Evolutionary conservation across 2,888 invertebrate genomes (phyloP), one percentile per base, ranked within the genome.

Genomic region (Anodontia alba): DNA sequence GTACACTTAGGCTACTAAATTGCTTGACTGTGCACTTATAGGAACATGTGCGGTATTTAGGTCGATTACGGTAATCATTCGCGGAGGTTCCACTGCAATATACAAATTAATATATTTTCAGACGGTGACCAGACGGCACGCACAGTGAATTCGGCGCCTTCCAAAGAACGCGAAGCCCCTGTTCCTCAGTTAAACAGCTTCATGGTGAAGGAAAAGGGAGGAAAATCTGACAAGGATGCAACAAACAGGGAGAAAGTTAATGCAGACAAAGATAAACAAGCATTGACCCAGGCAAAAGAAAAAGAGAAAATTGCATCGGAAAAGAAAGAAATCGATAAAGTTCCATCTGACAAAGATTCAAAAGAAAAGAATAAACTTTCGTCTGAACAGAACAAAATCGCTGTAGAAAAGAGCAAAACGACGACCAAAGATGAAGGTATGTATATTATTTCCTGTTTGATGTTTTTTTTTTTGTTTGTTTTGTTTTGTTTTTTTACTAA

Each of bases 111-210:
- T 46, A 20, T 46, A 20, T 20, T 46, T 46, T 46, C 42, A 46
- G 84, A 29, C 7, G 67, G 79, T 0, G 71, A 80, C 2, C 36
- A 36, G 0, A 79, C 68, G 3, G 77, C 77, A 1, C 69, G 84
- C 7, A 42, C 81, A 17, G 79, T 75, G 7, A 78, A 62, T 29
- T 84, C 84, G 29, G 84, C 84, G 2, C 84, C 84, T 1, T 70
- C 80, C 3, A 85, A 85, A 69, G 81, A 85, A 7, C 84, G 78
- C 20, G 73, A 80, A 1, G 80, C 42, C 2, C 84, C 84, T 0
- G 73, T 85, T 76, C 84, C 84, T 15, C 79, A 85, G 67, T 31
- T 85, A 42, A 85, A 85, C 71, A 85, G 42, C 5, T 57, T 85
- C n/a, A 70, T 85, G 42, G 31, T 43, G 29, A 76, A 73, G 43